These are phyloP conservation scores for Automeris io DNA, from an alignment of 2,888 invertebrate genomes.

Conservation along the genomic window DNA sequence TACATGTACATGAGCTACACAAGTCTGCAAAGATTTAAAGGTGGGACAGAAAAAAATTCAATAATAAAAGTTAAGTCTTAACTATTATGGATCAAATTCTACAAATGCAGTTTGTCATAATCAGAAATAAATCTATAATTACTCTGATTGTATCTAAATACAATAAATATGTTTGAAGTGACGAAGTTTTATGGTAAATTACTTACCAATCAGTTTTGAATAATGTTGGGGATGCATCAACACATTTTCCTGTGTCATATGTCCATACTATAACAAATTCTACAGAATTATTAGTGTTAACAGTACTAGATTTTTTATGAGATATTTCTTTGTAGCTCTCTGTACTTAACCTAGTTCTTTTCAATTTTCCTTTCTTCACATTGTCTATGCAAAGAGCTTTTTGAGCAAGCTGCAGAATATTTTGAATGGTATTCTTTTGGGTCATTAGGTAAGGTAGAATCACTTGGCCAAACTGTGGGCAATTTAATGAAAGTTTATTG, in stretches of 20 bases:
- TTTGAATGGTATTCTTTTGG: conserved; percentile 51
- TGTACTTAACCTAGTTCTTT: conserved; percentile 25
- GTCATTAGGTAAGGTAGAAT: conserved; percentile 76
- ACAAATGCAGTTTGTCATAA: too few relatives aligned
- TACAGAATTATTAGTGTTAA: conserved; percentile 17
- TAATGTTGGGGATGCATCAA: conserved; percentile 85
- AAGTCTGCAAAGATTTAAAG: too few relatives aligned
- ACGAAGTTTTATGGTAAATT: too few relatives aligned
- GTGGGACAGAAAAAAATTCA: too few relatives aligned
- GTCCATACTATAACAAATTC: conserved; percentile 73
- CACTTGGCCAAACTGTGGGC: conserved; percentile 58
- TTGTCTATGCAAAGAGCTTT: conserved; percentile 34
- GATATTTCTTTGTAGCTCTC: conserved; percentile 12
- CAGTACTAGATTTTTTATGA: conserved; percentile 20
- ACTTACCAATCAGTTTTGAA: conserved; percentile 67
- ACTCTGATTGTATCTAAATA: too few relatives aligned
- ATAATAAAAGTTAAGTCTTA: too few relatives aligned
- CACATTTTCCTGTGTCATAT: conserved; percentile 84
- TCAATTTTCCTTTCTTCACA: conserved; percentile 29
- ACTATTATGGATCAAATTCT: too few relatives aligned
- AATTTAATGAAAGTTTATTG: conserved; percentile 68
- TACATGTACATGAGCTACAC: too few relatives aligned
- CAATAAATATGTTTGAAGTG: too few relatives aligned
- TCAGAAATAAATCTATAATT: too few relatives aligned
- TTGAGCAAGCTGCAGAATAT: conserved; percentile 41